Percentiles rank a stretch among this genome's conserved stretches.
Evolutionary conservation across 2,113 vertebrate genomes (phyloP).

Genomic region (Cepphus grylle): DNA sequence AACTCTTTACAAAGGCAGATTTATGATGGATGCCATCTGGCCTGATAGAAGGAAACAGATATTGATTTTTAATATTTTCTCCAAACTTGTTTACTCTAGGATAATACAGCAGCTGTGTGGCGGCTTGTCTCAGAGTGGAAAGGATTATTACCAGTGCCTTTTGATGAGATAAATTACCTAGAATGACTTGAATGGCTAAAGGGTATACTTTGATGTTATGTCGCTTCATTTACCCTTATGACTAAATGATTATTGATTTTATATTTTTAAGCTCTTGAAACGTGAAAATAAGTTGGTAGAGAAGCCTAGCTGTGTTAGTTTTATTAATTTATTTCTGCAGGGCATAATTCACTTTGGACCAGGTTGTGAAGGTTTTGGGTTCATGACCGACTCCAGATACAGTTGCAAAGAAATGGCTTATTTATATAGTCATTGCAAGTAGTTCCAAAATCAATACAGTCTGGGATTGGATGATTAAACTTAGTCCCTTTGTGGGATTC

Average conservation of each 20-base stretch:
- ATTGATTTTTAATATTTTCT: slow-evolving; percentile 94
- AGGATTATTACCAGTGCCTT: slow-evolving; percentile 85
- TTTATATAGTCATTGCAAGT: slow-evolving; percentile 88
- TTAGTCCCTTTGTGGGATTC: slow-evolving; percentile 82
- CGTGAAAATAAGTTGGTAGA: slow-evolving; percentile 84
- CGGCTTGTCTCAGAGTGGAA: slow-evolving; percentile 80
- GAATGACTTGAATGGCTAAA: slow-evolving; percentile 86
- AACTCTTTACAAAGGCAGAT: slow-evolving; percentile 79
- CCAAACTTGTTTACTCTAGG: slow-evolving; percentile 86
- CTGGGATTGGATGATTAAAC: slow-evolving; percentile 87
- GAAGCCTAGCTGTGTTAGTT: slow-evolving; percentile 81
- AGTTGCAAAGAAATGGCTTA: slow-evolving; percentile 85
- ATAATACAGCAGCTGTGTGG: slow-evolving; percentile 82
- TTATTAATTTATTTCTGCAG: slow-evolving; percentile 90
- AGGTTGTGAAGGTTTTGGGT: slow-evolving; percentile 82
- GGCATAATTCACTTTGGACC: slow-evolving; percentile 84
- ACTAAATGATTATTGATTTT: slow-evolving; percentile 98
- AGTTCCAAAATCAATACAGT: slow-evolving; percentile 87
- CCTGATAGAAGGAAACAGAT: slow-evolving; percentile 89
- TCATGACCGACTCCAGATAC: slow-evolving; percentile 84
- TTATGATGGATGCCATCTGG: slow-evolving; percentile 85
- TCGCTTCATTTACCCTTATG: slow-evolving; percentile 91
- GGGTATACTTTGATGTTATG: slow-evolving; percentile 88
- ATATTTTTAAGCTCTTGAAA: slow-evolving; percentile 89
- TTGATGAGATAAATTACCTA: slow-evolving; percentile 88